Base-by-base conservation (phyloP, 2,113 vertebrate genomes). In the Ceyx cyanopectus region DNA sequence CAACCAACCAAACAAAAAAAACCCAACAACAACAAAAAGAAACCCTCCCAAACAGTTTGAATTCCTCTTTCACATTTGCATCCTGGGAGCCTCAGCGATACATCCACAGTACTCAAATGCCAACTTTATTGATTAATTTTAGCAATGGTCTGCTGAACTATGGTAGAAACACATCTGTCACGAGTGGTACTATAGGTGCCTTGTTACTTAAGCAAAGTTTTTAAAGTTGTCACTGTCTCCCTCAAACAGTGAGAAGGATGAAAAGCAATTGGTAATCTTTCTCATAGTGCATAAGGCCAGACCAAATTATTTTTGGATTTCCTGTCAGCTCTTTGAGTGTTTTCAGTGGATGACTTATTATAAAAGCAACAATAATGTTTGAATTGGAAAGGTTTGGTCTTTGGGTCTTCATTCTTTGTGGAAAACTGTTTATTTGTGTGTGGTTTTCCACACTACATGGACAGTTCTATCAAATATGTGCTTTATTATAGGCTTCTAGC, bases 361-460 rank as follows among this genome's bases (percentile, higher is more conserved):
- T 98, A 95, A 97, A 98, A 98, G 97, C 87, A 97, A 97, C 92
- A 97, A 80, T 92, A 93, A 96, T 97, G 92, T 98, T 98, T 98
- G 90, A 96, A 93, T 95, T 98, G 97, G 97, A 98, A 95, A 57
- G 34, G 56, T 56, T 93, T 94, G 87, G 87, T 89, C 90, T 95
- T 95, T 24, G 76, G 81, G 85, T 95, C 97, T 95, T 97, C 91
- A 85, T 97, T 98, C 95, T 97, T 97, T 57, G 14, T n/a, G 79
- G 93, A 96, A 87, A 96, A 96, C 95, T 97, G 96, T 98, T 97
- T 97, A 97, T 97, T 97, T 97, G 96, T 96, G 87, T 98, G 97
- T 96, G 97, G 97, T 98, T 97, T 2, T 17, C 97, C 96, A 74
- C 95, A 95, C 92, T 97, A 95, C 96, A 97, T 51, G 93, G 94